Evolutionary conservation across 2,888 invertebrate genomes (phyloP).

Genomic region (Ferrisia virgata): DNA sequence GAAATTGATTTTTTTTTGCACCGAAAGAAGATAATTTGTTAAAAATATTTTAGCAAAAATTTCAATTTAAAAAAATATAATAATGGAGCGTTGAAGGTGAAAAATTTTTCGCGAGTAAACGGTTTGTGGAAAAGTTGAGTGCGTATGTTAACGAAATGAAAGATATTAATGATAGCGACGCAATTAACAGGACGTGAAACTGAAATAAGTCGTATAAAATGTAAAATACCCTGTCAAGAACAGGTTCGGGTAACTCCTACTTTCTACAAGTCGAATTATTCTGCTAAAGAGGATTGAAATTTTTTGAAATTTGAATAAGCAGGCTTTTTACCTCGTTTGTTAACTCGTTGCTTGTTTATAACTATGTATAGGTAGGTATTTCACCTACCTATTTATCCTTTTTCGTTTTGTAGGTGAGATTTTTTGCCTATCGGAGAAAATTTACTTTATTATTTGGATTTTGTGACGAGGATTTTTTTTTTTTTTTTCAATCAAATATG

Average conservation of each 20-base stretch:
- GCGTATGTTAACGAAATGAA: constrained; percentile 35
- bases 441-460: too few relatives aligned
- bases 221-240: constrained; percentile 34
- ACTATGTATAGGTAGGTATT: background rate
- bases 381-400: too few relatives aligned
- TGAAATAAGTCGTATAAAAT: constrained; percentile 8
- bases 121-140: constrained; percentile 13
- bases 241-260: constrained; percentile 32
- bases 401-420: too few relatives aligned
- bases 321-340: background rate
- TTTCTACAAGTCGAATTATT: constrained; percentile 25
- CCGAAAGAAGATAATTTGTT: background rate
- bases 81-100: background rate
- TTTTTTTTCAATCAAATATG: too few relatives aligned
- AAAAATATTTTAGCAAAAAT: background rate
- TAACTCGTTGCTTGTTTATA: background rate
- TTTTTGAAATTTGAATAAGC: background rate
- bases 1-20: too few relatives aligned
- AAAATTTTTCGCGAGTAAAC: background rate
- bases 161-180: constrained; percentile 33
- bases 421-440: too few relatives aligned
- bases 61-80: background rate
- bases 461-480: too few relatives aligned
- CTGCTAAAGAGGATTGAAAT: background rate
- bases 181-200: constrained; percentile 34